Percentiles rank a stretch among this genome's conserved stretches.
These are phyloP conservation scores for Allobates femoralis DNA, from an alignment of 2,797 vertebrate genomes.

Conservation along the genomic window DNA sequence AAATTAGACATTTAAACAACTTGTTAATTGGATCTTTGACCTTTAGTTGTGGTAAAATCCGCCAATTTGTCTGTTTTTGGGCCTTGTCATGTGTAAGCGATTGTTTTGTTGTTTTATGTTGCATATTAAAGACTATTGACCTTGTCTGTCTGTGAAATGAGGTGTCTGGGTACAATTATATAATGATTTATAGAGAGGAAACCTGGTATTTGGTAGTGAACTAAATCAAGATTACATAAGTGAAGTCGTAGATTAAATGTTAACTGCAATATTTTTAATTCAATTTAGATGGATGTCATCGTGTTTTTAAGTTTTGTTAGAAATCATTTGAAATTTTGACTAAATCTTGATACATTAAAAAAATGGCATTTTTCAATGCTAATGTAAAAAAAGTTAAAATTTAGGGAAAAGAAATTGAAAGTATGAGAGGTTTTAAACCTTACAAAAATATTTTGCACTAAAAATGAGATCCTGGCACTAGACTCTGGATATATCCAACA, in stretches of 20 bases:
- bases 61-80: neutral
- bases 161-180: neutral
- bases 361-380: too few species aligned
- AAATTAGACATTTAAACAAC: neutral
- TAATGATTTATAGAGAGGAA: neutral
- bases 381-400: neutral
- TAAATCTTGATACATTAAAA: neutral
- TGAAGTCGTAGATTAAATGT: neutral
- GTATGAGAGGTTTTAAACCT: neutral
- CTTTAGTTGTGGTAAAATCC: neutral
- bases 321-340: neutral
- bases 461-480: too few species aligned
- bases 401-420: neutral
- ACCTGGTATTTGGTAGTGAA: neutral
- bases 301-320: neutral
- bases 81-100: neutral
- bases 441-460: too few species aligned
- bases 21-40: neutral
- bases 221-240: neutral
- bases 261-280: neutral
- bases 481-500: too few species aligned
- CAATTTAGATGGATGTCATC: neutral
- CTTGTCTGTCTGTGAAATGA: neutral
- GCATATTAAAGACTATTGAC: neutral
- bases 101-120: conserved; percentile 4